phyloP scores from a whole-genome alignment of 2,888 invertebrate species.

The Scotopteryx bipunctaria region DNA sequence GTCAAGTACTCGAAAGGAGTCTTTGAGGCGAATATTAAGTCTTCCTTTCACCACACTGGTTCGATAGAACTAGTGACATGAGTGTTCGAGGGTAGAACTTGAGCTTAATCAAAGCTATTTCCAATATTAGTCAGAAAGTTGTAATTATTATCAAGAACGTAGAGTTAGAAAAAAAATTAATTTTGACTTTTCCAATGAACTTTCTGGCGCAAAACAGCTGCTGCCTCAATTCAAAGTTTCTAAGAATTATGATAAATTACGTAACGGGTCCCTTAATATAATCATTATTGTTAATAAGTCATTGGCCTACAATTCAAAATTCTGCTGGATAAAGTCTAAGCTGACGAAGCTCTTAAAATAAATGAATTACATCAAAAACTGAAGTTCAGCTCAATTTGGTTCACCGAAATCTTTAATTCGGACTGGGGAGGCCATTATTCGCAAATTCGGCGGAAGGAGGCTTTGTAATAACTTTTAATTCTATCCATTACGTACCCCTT shows the following conservation, averaged over 20 bases:
- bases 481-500: slow-evolving; percentile 39
- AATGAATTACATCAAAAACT: slow-evolving; percentile 26
- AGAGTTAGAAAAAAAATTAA: no score
- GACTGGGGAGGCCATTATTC: slow-evolving; percentile 29
- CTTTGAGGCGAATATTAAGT: no score
- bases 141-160: no score
- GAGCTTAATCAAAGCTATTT: no score
- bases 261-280: not conserved
- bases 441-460: slow-evolving; percentile 31
- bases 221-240: not conserved
- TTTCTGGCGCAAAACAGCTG: not conserved
- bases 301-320: slow-evolving; percentile 6
- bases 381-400: slow-evolving; percentile 27
- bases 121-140: no score
- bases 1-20: no score
- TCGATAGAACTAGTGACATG: no score
- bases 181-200: no score
- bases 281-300: not conserved
- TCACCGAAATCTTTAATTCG: slow-evolving; percentile 26
- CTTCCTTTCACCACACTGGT: no score
- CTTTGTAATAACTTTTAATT: slow-evolving; percentile 41
- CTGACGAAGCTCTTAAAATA: slow-evolving; percentile 15
- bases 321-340: slow-evolving; percentile 5
- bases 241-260: not conserved
- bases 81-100: no score